Conservation (phyloP, 2,113 vertebrate species). For the Cisticola juncidis region DNA sequence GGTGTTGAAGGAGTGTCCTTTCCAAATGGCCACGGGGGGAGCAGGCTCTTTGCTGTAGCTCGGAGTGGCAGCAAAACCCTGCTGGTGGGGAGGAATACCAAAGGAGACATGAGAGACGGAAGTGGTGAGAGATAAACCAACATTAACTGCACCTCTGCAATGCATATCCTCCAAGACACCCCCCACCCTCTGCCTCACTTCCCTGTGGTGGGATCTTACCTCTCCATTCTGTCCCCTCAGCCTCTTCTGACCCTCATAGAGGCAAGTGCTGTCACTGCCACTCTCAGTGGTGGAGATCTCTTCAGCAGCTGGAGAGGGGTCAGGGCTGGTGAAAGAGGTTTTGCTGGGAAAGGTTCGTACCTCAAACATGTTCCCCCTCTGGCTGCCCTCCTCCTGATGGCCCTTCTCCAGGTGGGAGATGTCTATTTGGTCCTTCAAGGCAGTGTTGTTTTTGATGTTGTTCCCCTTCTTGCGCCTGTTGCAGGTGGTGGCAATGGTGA, state of each 20-base stretch:
- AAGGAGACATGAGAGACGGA: not conserved
- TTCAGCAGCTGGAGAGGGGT: constrained; percentile 73
- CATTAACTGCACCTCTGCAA: not conserved
- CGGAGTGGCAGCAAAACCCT: constrained; percentile 84
- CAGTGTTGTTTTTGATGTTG: constrained; percentile 59
- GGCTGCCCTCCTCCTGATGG: constrained; percentile 75
- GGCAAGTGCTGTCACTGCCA: constrained; percentile 74
- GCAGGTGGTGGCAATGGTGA: constrained; percentile 93
- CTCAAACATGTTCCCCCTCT: constrained; percentile 85
- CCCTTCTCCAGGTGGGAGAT: constrained; percentile 81
- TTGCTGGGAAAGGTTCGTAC: constrained; percentile 85
- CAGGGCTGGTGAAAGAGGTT: constrained; percentile 76
- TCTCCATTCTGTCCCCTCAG: constrained; percentile 81
- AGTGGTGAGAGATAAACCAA: not conserved
- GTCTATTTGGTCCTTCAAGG: constrained; percentile 74
- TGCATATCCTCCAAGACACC: not conserved
- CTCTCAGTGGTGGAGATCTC: constrained; percentile 73
- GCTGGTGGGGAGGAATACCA: not conserved
- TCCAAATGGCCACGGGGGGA: constrained; percentile 90
- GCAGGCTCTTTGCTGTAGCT: constrained; percentile 85
- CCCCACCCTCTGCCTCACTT: not conserved
- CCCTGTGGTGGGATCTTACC: constrained; percentile 72
- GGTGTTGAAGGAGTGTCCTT: constrained; percentile 93
- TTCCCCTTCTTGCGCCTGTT: constrained; percentile 85
- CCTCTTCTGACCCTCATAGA: constrained; percentile 86